Percentiles rank a stretch among this genome's conserved stretches.
Evolutionary conservation across 2,113 vertebrate species (phyloP).

Genomic region (Rhinopomastus cyanomelas): DNA sequence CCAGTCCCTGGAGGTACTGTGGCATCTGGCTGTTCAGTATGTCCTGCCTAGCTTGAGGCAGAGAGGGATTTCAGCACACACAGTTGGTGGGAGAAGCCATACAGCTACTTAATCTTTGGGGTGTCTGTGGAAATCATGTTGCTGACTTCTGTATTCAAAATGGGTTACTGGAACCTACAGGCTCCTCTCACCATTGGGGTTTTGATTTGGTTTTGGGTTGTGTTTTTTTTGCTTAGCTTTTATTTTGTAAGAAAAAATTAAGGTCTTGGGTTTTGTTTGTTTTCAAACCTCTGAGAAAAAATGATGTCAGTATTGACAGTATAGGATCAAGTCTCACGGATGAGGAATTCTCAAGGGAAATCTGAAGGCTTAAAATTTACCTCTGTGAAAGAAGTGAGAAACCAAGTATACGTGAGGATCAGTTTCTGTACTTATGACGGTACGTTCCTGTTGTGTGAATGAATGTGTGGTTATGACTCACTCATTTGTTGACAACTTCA

Average conservation of each 20-base stretch:
- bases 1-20: neutral
- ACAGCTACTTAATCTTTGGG: neutral
- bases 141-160: neutral
- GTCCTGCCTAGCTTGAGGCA: neutral
- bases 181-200: neutral
- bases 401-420: neutral
- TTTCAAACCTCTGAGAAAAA: neutral
- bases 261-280: accelerated
- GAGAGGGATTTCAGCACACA: accelerated
- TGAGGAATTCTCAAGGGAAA: neutral
- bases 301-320: neutral
- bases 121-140: neutral
- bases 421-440: neutral
- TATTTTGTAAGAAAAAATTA: neutral
- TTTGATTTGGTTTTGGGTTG: neutral
- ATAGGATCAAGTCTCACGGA: neutral
- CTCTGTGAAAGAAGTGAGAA: neutral
- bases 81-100: neutral
- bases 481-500: neutral
- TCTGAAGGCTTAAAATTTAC: neutral
- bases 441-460: accelerated
- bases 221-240: neutral
- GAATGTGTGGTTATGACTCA: neutral
- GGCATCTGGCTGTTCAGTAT: neutral
- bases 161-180: neutral